Base-by-base conservation (phyloP, 2,888 invertebrate genomes). In the Ecliptopera silaceata region DNA sequence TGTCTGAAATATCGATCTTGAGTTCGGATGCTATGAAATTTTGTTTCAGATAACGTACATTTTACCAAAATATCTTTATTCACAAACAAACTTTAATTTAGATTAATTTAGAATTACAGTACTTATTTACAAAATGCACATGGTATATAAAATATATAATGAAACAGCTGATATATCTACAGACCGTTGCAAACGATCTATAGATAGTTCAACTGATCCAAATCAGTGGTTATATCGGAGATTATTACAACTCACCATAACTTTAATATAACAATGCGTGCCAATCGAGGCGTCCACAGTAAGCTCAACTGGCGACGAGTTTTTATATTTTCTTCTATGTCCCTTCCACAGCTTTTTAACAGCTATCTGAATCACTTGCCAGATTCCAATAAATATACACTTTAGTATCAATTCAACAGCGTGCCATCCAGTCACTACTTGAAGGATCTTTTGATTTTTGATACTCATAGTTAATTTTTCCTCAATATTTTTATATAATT, bases 221-320 rank as follows among this genome's bases (percentile, higher is more conserved):
- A n/a, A 2, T 31, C 31, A 31, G 31, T 11, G 3, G 11, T 31
- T 31, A 29, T 11, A 32, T 12, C 12, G 6, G 12, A 13, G 13
- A 36, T 15, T 6, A 15, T 26, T 26, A 4, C 17, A 26, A 72
- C 80, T 75, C 58, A 90, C 91, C 89, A 86, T 78, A 57, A 91
- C 78, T 83, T 88, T 90, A 11, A 91, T 88, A 62, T 84, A 88
- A 57, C 87, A 91, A 70, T 91, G 91, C 5, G 84, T 84, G 4
- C 91, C 91, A 18, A 91, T 70, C 22, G 90, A 85, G 0, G 88
- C 80, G 60, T 90, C 91, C 0, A 85, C 82, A 1, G 87, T 84
- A 1, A 90, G 72, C 65, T 90, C 88, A 0, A 89, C 79, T 3
- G 84, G 74, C 0, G 80, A 68, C 10, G 31, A 63, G 59, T 71